Percentiles rank a stretch among this genome's conserved stretches.
Evolutionary conservation across 2,888 invertebrate genomes (phyloP).

Genomic region (Apamea epomidion): DNA sequence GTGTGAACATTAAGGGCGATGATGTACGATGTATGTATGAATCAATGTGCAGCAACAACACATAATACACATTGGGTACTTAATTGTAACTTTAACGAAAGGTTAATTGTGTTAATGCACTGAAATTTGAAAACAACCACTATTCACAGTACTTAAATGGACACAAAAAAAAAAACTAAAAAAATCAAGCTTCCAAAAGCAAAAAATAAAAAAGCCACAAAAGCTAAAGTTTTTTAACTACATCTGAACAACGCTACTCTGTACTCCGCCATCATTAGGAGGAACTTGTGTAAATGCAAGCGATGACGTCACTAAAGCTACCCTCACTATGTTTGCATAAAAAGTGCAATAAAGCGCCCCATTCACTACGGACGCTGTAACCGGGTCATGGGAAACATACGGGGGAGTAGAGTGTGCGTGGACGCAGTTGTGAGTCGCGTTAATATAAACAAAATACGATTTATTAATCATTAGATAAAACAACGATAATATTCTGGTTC

Average conservation of each 20-base stretch:
- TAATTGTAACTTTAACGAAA: not conserved
- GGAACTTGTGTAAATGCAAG: slow-evolving; percentile 61
- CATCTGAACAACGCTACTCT: slow-evolving; percentile 12
- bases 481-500: not conserved
- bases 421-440: not conserved
- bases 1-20: no score
- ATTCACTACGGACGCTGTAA: slow-evolving; percentile 67
- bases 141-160: not conserved
- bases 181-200: not conserved
- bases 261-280: slow-evolving; percentile 52
- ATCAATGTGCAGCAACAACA: not conserved
- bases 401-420: slow-evolving; percentile 26
- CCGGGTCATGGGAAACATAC: slow-evolving; percentile 75
- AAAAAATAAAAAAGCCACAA: not conserved
- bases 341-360: slow-evolving; percentile 77
- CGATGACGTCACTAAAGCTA: slow-evolving; percentile 55
- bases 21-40: not conserved
- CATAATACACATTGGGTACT: not conserved
- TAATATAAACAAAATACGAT: not conserved
- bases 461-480: not conserved
- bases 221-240: slow-evolving; percentile 12
- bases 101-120: not conserved
- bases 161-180: not conserved
- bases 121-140: not conserved
- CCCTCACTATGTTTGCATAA: slow-evolving; percentile 70